Conservation (phyloP, 2,888 invertebrate genomes). For the Miltochrista miniata region DNA sequence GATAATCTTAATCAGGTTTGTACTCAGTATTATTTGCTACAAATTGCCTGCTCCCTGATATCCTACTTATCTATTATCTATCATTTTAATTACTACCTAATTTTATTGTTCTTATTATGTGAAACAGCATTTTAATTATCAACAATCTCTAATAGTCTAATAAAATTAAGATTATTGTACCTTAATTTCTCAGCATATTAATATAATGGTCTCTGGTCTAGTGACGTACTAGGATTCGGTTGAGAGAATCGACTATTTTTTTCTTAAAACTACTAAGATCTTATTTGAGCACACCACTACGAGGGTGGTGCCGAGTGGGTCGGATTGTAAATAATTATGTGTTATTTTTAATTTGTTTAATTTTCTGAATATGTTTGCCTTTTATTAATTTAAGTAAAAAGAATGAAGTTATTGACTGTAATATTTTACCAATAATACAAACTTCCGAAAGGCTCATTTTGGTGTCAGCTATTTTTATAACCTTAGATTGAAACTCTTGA, state of each 20-base stretch:
- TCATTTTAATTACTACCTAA: too few relatives aligned
- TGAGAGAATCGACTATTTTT: conserved; percentile 3
- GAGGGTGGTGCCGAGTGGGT: conserved; percentile 51
- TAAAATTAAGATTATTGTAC: too few relatives aligned
- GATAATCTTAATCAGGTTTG: too few relatives aligned
- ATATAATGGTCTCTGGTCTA: too few relatives aligned
- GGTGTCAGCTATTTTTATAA: conserved; percentile 69
- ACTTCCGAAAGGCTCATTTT: conserved; percentile 26
- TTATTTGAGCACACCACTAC: conserved; percentile 34
- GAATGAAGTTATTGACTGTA: conserved; percentile 25
- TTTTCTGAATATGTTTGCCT: conserved; percentile 32
- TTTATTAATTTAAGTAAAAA: conserved; percentile 30
- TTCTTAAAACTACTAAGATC: not conserved
- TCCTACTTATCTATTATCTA: too few relatives aligned
- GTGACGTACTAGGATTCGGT: too few relatives aligned
- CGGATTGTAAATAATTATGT: conserved; percentile 38
- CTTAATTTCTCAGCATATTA: too few relatives aligned
- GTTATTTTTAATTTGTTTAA: conserved; percentile 46
- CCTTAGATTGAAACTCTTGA: conserved; percentile 63
- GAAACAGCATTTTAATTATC: too few relatives aligned
- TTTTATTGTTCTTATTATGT: too few relatives aligned
- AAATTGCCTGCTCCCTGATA: too few relatives aligned
- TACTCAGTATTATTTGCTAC: too few relatives aligned
- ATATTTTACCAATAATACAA: conserved; percentile 23
- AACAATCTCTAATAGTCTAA: too few relatives aligned